Evolutionary conservation across 2,797 vertebrate species (phyloP).

Genomic region (Limosa lapponica): DNA sequence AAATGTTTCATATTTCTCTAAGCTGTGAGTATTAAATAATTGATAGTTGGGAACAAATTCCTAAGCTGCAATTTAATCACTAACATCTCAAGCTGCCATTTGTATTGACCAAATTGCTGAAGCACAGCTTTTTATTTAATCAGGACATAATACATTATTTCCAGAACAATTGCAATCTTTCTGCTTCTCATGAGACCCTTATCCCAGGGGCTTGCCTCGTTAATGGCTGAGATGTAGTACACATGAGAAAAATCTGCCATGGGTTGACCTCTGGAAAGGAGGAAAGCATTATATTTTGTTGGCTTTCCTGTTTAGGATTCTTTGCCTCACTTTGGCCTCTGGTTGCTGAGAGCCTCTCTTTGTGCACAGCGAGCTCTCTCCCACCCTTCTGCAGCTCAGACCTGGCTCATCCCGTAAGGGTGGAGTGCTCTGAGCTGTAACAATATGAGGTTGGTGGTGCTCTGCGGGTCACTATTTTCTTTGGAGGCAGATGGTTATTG

Average conservation of each 20-base stretch:
- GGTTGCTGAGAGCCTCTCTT: not conserved
- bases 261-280: not conserved
- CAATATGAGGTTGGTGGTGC: not conserved
- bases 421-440: conserved; percentile 29
- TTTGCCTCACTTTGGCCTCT: not conserved
- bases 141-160: not conserved
- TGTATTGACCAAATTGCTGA: not conserved
- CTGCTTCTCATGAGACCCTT: not conserved
- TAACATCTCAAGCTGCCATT: conserved; percentile 16
- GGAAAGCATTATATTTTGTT: not conserved
- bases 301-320: conserved; percentile 29
- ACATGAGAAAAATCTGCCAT: conserved; percentile 18
- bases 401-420: not conserved
- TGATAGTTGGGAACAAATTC: conserved; percentile 23
- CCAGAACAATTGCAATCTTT: not conserved
- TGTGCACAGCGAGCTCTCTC: not conserved
- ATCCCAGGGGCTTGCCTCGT: not conserved
- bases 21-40: conserved; percentile 39
- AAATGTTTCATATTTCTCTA: conserved; percentile 34
- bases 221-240: not conserved
- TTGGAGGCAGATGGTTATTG: conserved; percentile 8
- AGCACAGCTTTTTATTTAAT: conserved; percentile 34
- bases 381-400: conserved; percentile 2
- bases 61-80: conserved; percentile 12
- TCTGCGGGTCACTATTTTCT: not conserved